Evolutionary conservation across 2,797 vertebrate species (phyloP), one percentile per base, ranked within the genome.

Genomic region (Erethizon dorsatum): DNA sequence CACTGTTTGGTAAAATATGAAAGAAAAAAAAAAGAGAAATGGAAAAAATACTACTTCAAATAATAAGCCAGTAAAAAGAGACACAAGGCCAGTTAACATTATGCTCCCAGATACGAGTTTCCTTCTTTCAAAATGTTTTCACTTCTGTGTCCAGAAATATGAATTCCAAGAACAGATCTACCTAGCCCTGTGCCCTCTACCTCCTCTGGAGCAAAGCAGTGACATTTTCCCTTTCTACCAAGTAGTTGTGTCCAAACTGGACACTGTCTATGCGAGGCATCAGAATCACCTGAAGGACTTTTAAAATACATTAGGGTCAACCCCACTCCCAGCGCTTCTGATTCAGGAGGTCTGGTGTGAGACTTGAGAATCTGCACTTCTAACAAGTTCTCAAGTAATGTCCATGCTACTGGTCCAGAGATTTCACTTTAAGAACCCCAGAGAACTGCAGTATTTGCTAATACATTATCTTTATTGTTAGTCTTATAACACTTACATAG

Each of bases 41-140:
- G 47, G 14, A 86, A 94, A 73, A 92, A 96, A 82, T 87, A 89
- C 31, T 78, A 84, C 6, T 94, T 89, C 82, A 73, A 79, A 95
- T 69, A 87, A 20, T 57, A 71, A 88, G 28, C 33, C 56, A 92
- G 10, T 52, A 65, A 83, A 93, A 85, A 88, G 93, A 57, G 52
- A 93, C 10, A 84, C 20, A 88, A 80, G 28, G 18, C 63, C 75
- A 47, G 31, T 31, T 80, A 89, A 18, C 82, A 57, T 50, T 75
- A 84, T 71, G 26, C 20, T 95, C 79, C 50, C 65, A 96, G n/a
- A 80, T 20, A 90, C 47, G 69, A 77, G 90, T 87, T 89, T 75
- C 13, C 37, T 97, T 78, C 69, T 63, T 14, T 73, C 50, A 78
- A 28, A 50, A 56, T 69, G 18, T 69, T 84, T 31, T 88, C 37